phyloP scores from a whole-genome alignment of 2,888 invertebrate species.

The Machimus rusticus region DNA sequence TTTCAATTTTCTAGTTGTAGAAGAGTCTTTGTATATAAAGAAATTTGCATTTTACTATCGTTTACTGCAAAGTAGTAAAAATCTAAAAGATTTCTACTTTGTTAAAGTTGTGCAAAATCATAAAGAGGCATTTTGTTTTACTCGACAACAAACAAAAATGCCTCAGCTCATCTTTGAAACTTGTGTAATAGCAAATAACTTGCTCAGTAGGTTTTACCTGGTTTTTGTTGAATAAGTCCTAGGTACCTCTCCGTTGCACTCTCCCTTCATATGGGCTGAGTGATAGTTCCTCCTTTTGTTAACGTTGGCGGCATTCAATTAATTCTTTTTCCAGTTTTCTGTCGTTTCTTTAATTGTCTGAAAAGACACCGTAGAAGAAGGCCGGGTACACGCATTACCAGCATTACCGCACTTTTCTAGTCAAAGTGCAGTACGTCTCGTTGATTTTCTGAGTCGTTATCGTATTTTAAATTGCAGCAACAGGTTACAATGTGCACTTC shows the following conservation, averaged over 20 bases:
- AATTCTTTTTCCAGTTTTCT: slow-evolving; percentile 8
- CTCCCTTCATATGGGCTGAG: neutral
- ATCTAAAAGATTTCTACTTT: neutral
- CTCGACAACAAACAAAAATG: neutral
- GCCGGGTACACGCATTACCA: neutral
- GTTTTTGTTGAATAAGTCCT: neutral
- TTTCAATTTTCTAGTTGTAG: too few relatives aligned
- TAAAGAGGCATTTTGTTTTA: neutral
- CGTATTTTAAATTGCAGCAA: neutral
- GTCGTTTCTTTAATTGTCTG: neutral
- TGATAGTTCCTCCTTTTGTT: slow-evolving; percentile 5
- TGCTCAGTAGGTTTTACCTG: neutral
- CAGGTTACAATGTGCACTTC: neutral
- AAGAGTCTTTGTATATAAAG: too few relatives aligned
- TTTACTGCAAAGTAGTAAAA: neutral
- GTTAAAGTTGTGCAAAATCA: neutral
- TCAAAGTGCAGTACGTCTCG: neutral
- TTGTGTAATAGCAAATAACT: neutral
- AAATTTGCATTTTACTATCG: neutral
- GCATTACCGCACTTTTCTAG: slow-evolving; percentile 7
- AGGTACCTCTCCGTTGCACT: neutral
- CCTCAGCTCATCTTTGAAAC: neutral
- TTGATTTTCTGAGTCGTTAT: neutral
- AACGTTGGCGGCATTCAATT: slow-evolving; percentile 28
- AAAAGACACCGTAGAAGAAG: neutral